Conservation (phyloP, 2,113 vertebrate genomes). For the Channa maculata region DNA sequence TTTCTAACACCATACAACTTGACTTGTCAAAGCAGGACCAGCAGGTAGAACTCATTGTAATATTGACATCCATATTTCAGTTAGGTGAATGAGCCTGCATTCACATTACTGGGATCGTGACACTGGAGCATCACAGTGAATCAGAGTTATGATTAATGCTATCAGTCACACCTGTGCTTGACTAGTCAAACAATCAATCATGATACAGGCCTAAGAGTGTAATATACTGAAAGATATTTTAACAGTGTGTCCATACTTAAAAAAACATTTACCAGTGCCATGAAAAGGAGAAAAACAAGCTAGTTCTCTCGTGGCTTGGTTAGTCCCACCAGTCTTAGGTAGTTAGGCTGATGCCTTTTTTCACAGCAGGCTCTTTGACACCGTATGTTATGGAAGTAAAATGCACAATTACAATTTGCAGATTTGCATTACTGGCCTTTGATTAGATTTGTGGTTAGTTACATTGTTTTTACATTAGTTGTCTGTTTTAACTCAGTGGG, state of each 20-base stretch:
- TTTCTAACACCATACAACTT: neutral
- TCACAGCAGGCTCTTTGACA: neutral
- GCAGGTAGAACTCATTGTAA: neutral
- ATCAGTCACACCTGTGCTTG: constrained; percentile 22
- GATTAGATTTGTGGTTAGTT: neutral
- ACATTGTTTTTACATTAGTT: neutral
- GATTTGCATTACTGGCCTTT: neutral
- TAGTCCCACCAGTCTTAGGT: neutral
- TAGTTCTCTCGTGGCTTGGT: no score
- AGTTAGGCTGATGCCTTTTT: neutral
- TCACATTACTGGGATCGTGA: constrained; percentile 1
- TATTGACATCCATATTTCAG: neutral
- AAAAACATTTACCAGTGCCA: neutral
- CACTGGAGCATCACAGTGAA: neutral
- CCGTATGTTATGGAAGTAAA: neutral
- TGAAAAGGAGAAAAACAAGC: constrained; percentile 7
- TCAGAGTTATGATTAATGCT: constrained; percentile 20
- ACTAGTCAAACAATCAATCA: constrained; percentile 4
- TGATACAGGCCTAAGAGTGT: neutral
- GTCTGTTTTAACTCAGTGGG: neutral
- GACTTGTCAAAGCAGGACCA: neutral
- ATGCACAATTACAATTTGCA: neutral
- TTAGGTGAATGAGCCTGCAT: constrained; percentile 12
- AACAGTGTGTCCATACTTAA: no score
- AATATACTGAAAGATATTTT: neutral